phyloP scores from a whole-genome alignment of 2,797 vertebrate species.

The Clamator glandarius region DNA sequence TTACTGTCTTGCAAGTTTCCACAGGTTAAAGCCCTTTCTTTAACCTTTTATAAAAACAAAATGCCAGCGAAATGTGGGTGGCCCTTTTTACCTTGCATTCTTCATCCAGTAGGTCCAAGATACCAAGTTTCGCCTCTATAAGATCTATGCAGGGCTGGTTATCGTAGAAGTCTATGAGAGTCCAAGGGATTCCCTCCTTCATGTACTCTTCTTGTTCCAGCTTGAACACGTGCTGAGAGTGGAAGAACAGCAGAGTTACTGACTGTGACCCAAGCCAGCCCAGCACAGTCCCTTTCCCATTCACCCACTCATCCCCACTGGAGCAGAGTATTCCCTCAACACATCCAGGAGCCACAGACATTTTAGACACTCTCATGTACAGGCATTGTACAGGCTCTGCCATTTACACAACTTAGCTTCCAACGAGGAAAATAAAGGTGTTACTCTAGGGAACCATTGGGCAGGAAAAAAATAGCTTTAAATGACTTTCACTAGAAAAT shows the following conservation, averaged over 20 bases:
- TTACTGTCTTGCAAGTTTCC: not conserved
- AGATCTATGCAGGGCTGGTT: conserved; percentile 94
- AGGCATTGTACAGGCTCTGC: not conserved
- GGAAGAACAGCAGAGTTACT: not conserved
- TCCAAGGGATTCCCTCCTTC: conserved; percentile 91
- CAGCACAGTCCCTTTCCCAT: not conserved
- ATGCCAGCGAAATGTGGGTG: fast-evolving
- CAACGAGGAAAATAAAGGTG: not conserved
- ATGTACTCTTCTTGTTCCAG: conserved; percentile 92
- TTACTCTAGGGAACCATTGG: fast-evolving
- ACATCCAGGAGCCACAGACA: not conserved
- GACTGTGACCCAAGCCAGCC: not conserved
- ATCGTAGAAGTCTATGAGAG: conserved; percentile 88
- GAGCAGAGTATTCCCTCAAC: not conserved
- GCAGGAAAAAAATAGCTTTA: not conserved
- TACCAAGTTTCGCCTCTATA: conserved; percentile 92
- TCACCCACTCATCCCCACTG: not conserved
- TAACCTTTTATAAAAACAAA: not conserved
- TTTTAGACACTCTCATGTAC: fast-evolving
- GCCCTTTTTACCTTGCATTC: conserved; percentile 89
- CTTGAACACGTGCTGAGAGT: conserved; percentile 90
- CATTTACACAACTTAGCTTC: not conserved
- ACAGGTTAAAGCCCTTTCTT: not conserved
- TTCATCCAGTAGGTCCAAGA: conserved; percentile 94
- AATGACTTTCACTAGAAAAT: not conserved